Percentiles rank a stretch among this genome's conserved stretches.
Evolutionary conservation across 2,888 invertebrate genomes (phyloP).

Genomic region (Sericinus montela): DNA sequence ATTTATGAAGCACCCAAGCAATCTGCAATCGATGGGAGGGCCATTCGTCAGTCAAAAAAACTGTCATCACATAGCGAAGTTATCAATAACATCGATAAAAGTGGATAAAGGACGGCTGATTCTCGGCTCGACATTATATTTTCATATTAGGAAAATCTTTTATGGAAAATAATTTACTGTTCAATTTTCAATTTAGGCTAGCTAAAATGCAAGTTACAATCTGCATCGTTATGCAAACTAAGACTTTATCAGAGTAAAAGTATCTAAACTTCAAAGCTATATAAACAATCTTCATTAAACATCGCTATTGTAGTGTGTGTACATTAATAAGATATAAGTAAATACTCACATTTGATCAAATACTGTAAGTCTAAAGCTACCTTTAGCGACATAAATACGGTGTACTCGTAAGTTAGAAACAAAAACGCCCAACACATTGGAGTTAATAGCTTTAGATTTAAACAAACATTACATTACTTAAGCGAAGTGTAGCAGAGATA

Average conservation of each 20-base stretch:
- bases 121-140: slow-evolving; percentile 1
- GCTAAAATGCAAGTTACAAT: no score
- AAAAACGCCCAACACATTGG: not conserved
- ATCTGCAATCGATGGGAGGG: slow-evolving; percentile 62
- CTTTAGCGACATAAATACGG: no score
- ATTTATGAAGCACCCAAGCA: slow-evolving; percentile 71
- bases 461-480: slow-evolving; percentile 8
- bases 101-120: slow-evolving; percentile 9
- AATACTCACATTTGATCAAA: no score
- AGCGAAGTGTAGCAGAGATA: not conserved
- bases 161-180: no score
- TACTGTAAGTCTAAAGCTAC: no score
- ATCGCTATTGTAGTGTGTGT: no score
- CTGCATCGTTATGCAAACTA: no score
- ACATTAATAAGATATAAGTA: no score
- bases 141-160: not conserved
- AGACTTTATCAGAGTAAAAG: no score
- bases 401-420: not conserved
- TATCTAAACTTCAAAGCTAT: no score
- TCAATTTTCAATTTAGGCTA: no score
- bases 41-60: slow-evolving; percentile 58
- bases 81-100: slow-evolving; percentile 8
- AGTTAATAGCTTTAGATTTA: slow-evolving; percentile 9
- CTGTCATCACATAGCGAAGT: slow-evolving; percentile 29
- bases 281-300: no score